Percentiles rank a stretch among this genome's conserved stretches.
Evolutionary conservation across 64 coral and sea anemone species (phyloP).

Genomic region (Astreopora myriophthalma): DNA sequence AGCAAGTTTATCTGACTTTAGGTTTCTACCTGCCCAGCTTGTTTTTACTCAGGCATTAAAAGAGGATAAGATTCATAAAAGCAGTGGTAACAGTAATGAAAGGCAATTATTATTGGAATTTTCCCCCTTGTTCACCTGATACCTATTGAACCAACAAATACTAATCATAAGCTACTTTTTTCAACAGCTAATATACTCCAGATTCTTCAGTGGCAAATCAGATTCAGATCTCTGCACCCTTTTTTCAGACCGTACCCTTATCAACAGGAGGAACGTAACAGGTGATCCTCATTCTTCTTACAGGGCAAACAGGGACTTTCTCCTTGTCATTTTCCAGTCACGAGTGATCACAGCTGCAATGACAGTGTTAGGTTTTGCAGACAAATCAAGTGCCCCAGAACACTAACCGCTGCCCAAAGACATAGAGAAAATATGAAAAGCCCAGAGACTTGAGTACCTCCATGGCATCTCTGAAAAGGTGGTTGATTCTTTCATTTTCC

Average conservation of each 20-base stretch:
- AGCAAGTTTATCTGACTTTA: too few relatives aligned
- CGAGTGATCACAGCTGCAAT: conserved; percentile 55
- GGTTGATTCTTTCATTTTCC: conserved; percentile 55
- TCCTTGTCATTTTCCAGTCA: conserved; percentile 45
- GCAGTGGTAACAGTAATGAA: too few relatives aligned
- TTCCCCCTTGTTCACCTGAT: too few relatives aligned
- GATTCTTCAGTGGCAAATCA: conserved; percentile 80
- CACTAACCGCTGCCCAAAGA: conserved; percentile 13
- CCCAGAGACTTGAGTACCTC: conserved; percentile 55
- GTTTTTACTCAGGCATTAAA: too few relatives aligned
- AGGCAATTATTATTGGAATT: too few relatives aligned
- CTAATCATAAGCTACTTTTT: background rate
- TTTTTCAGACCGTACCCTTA: conserved; percentile 73
- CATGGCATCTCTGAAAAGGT: conserved; percentile 49
- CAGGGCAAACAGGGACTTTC: conserved; percentile 67
- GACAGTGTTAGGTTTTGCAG: conserved; percentile 50
- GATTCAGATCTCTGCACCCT: conserved; percentile 53
- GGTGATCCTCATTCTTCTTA: conserved; percentile 53
- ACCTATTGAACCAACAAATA: too few relatives aligned
- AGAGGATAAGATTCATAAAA: too few relatives aligned
- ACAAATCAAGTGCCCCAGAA: conserved; percentile 17
- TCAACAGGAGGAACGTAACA: conserved; percentile 69
- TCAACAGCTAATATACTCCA: conserved; percentile 49
- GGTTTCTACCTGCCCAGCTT: too few relatives aligned
- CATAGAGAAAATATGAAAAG: conserved; percentile 28